phyloP scores from a whole-genome alignment of 2,113 vertebrate genomes.

The Engraulis encrasicolus region DNA sequence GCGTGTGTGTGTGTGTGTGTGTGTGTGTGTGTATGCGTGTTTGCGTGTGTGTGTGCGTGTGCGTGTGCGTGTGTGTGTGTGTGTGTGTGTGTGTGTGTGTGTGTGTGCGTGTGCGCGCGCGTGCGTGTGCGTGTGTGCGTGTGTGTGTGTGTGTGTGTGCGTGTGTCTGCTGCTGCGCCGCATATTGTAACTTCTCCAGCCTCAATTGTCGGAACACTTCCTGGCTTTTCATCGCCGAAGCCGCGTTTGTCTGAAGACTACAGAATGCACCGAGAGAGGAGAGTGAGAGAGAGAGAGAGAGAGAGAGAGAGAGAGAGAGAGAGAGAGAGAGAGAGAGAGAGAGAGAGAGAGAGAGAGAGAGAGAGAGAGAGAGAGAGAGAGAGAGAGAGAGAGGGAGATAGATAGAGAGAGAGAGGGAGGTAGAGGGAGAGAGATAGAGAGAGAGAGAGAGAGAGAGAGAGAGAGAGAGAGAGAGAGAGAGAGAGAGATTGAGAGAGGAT shows the following conservation, averaged over 20 bases:
- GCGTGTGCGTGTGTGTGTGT: too few relatives aligned
- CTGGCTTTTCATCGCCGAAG: slow-evolving; percentile 34
- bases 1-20: too few relatives aligned
- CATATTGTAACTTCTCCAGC: neutral
- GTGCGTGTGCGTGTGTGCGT: too few relatives aligned
- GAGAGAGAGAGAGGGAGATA: slow-evolving; percentile 65
- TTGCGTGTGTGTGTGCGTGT: too few relatives aligned
- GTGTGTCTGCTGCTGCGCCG: slow-evolving; percentile 31
- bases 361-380: slow-evolving; percentile 49
- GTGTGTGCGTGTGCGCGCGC: too few relatives aligned
- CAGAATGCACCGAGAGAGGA: slow-evolving; percentile 53
- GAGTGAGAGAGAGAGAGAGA: slow-evolving; percentile 65
- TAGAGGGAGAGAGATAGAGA: slow-evolving; percentile 66
- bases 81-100: too few relatives aligned
- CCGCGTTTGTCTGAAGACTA: slow-evolving; percentile 18
- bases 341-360: slow-evolving; percentile 66
- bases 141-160: too few relatives aligned
- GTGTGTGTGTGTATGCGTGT: too few relatives aligned
- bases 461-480: slow-evolving; percentile 65
- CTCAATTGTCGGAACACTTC: slow-evolving; percentile 29
- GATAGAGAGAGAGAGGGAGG: slow-evolving; percentile 48
- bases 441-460: slow-evolving; percentile 49
- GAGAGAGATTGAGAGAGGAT: slow-evolving; percentile 47
- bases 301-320: slow-evolving; percentile 57
- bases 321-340: slow-evolving; percentile 41